A percentile compares a stretch with the other conserved stretches of the same genome.
phyloP scores from a whole-genome alignment of 2,797 vertebrate species.

The Hoplostethus atlanticus region DNA sequence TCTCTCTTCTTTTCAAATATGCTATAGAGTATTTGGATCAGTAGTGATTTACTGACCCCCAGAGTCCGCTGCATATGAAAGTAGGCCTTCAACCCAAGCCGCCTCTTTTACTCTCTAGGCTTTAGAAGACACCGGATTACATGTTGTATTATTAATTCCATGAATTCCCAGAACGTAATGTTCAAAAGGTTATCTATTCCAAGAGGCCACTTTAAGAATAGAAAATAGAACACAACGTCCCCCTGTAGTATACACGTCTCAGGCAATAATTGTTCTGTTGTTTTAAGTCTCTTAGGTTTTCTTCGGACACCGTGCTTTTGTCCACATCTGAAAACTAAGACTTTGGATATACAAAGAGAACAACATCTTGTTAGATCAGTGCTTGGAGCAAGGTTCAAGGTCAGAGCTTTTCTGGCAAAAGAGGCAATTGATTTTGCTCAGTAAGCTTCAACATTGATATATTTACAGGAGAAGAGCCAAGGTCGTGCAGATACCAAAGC shows the following conservation, averaged over 20 bases:
- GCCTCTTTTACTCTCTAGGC: conserved; percentile 38
- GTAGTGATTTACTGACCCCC: conserved; percentile 21
- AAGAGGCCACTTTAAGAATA: conserved; percentile 74
- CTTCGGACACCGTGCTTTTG: conserved; percentile 35
- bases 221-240: conserved; percentile 71
- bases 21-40: conserved; percentile 1
- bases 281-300: conserved; percentile 51
- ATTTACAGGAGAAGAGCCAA: conserved; percentile 53
- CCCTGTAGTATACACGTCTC: conserved; percentile 45
- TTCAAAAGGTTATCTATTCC: conserved; percentile 79
- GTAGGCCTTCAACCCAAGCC: conserved; percentile 38
- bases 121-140: conserved; percentile 50
- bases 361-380: conserved; percentile 15
- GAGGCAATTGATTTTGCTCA: conserved; percentile 44
- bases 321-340: conserved; percentile 31
- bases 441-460: conserved; percentile 37
- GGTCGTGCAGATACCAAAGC: conserved; percentile 51
- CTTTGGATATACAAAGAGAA: conserved; percentile 31
- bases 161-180: conserved; percentile 59
- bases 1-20: background rate
- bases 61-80: conserved; percentile 36
- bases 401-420: conserved; percentile 38
- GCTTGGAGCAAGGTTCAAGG: conserved; percentile 18
- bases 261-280: conserved; percentile 55
- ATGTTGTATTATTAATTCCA: conserved; percentile 70